Evolutionary conservation across 1,140 invertebrate species (phyloP).

Genomic region (Pogonognathellus flavescens): DNA sequence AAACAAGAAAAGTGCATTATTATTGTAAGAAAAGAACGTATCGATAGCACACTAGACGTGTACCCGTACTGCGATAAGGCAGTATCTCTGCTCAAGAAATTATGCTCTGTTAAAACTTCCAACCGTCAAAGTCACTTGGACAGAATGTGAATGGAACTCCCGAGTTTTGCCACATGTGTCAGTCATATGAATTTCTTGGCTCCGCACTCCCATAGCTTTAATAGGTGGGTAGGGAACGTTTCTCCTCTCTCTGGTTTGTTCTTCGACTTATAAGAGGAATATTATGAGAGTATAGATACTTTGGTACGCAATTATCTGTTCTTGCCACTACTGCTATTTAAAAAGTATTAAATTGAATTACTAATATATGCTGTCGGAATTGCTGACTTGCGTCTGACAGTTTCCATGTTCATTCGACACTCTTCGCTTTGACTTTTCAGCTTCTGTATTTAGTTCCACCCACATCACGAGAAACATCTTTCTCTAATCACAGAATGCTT

Average conservation of each 20-base stretch:
- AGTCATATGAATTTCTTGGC: slow-evolving; percentile 33
- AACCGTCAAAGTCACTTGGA: slow-evolving; percentile 21
- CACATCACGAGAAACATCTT: slow-evolving; percentile 28
- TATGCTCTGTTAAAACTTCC: slow-evolving; percentile 15
- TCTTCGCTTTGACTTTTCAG: slow-evolving; percentile 13
- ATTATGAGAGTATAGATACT: neutral
- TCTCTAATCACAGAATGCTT: slow-evolving; percentile 7
- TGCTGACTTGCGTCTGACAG: slow-evolving; percentile 7
- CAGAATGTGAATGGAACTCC: slow-evolving; percentile 46
- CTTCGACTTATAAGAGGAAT: neutral
- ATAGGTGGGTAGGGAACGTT: neutral
- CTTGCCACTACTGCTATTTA: neutral
- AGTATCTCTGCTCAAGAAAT: slow-evolving; percentile 34
- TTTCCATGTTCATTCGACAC: neutral
- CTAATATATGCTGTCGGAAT: neutral
- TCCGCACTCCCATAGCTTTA: slow-evolving; percentile 9
- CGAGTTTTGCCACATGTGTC: slow-evolving; percentile 41
- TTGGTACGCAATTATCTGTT: neutral
- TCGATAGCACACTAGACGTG: neutral
- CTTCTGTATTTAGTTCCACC: slow-evolving; percentile 47
- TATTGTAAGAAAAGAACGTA: neutral
- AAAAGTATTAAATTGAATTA: slow-evolving; percentile 40
- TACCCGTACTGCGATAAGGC: neutral
- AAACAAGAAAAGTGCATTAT: neutral
- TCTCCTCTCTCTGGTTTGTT: neutral